phyloP scores from a whole-genome alignment of 1,140 invertebrate genomes.

The Andricus grossulariae region DNA sequence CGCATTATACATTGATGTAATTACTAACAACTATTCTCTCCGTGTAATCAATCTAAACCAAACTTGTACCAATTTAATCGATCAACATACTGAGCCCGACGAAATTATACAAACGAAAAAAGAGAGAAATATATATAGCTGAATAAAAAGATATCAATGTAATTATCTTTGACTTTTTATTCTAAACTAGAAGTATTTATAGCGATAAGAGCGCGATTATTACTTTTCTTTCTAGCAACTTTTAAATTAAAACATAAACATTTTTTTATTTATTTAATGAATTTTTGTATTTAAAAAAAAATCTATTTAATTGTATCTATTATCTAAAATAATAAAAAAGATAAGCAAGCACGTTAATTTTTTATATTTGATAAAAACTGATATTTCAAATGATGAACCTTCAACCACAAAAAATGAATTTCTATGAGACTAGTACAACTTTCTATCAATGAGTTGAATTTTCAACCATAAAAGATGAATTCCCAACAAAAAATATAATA shows the following conservation, averaged over 20 bases:
- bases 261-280: not conserved
- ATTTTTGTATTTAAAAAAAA: not conserved
- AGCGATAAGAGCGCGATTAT: not conserved
- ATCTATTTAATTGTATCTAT: not conserved
- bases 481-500: no score
- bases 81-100: slow-evolving; percentile 12
- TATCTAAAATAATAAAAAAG: no score
- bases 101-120: slow-evolving; percentile 14
- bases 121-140: slow-evolving; percentile 42
- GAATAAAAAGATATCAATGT: slow-evolving; percentile 50
- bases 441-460: no score
- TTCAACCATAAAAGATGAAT: no score
- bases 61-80: slow-evolving; percentile 23
- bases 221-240: not conserved
- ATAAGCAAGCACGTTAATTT: no score
- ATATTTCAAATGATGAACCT: no score
- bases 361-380: no score
- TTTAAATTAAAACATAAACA: slow-evolving; percentile 3
- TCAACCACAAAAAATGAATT: no score
- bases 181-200: not conserved
- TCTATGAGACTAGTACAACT: no score
- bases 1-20: slow-evolving; percentile 55
- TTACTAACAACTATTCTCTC: slow-evolving; percentile 46
- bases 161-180: slow-evolving; percentile 33
- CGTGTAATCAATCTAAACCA: slow-evolving; percentile 4